Evolutionary conservation across 2,113 vertebrate genomes (phyloP).

Genomic region (Austrofundulus limnaeus): DNA sequence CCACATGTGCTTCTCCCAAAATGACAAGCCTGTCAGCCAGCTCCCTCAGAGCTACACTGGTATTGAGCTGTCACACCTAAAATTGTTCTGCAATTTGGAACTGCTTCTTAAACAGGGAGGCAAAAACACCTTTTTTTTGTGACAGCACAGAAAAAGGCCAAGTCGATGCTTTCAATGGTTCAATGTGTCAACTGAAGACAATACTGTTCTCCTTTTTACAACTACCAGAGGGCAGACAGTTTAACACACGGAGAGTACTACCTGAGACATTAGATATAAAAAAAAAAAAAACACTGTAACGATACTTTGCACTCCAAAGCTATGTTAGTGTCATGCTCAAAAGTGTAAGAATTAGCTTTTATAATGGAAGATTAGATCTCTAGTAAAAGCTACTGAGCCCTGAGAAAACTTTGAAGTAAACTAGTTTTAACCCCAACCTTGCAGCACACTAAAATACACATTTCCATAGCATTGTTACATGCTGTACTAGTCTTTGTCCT

Average conservation of each 20-base stretch:
- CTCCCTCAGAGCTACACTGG: background rate
- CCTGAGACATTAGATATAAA: background rate
- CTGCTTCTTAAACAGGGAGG: constrained; percentile 1
- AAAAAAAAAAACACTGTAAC: background rate
- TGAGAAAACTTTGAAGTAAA: constrained; percentile 5
- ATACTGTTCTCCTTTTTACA: background rate
- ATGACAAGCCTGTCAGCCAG: background rate
- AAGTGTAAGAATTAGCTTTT: background rate
- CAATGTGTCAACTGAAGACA: background rate
- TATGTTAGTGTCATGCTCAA: background rate
- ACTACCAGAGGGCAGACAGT: background rate
- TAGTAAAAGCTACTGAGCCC: constrained; percentile 1
- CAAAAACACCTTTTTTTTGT: background rate
- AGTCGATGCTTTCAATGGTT: background rate
- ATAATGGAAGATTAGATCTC: background rate
- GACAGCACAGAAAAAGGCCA: background rate
- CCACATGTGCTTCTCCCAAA: background rate
- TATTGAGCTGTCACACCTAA: background rate
- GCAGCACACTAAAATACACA: background rate
- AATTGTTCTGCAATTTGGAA: constrained; percentile 4
- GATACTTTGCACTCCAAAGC: background rate
- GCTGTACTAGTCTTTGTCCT: no score
- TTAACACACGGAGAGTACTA: background rate
- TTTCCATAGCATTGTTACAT: background rate
- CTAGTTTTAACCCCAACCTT: background rate